Evolutionary conservation across 2,888 invertebrate genomes (phyloP).

Genomic region (Caenorhabditis sp.): DNA sequence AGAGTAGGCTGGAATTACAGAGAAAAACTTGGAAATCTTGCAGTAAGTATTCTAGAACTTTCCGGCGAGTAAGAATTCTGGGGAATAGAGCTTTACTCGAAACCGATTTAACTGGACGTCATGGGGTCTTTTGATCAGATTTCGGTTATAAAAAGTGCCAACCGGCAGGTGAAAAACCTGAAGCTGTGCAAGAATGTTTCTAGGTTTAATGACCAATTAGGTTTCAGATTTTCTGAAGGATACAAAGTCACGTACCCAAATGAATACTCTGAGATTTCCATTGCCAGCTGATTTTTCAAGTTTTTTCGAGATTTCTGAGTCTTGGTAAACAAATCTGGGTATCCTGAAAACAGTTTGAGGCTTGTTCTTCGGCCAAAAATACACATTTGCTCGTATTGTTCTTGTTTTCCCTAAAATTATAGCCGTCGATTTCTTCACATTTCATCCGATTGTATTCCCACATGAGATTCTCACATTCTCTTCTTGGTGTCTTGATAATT

Average conservation of each 20-base stretch:
- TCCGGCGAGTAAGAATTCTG: too few species aligned
- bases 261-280: background rate
- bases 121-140: too few species aligned
- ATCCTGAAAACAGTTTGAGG: conserved; percentile 1
- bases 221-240: background rate
- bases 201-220: conserved; percentile 16
- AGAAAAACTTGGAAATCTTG: background rate
- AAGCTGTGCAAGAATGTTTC: too few species aligned
- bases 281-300: conserved; percentile 2
- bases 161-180: too few species aligned
- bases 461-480: conserved; percentile 24
- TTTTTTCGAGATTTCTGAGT: background rate
- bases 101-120: background rate
- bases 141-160: too few species aligned
- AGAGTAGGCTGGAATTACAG: conserved; percentile 1
- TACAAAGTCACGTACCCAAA: conserved; percentile 23
- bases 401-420: background rate
- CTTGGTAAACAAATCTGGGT: background rate
- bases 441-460: background rate
- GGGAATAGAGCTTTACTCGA: background rate
- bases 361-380: background rate
- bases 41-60: too few species aligned
- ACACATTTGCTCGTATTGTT: background rate
- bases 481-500: background rate
- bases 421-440: background rate